Base-by-base conservation (phyloP, 2,888 invertebrate genomes). In the Hydrotaea cyrtoneurina region DNA sequence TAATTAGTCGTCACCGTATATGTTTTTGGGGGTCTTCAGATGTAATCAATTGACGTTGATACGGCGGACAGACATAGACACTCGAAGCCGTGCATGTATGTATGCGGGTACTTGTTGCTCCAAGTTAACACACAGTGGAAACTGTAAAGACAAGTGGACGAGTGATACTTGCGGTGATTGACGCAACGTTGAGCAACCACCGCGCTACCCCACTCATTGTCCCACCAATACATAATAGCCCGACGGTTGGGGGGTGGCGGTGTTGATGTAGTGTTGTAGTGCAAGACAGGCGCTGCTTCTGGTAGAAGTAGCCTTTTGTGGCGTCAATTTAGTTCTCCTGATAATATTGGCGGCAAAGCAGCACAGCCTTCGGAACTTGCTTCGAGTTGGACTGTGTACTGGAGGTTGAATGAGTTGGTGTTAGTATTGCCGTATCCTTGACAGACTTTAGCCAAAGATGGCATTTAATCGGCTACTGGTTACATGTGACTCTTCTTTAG, bases 381-480 rank as follows among this genome's bases (percentile, higher is more conserved):
- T 26, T 23, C 23, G 26, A 59, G 26, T 3, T 15, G 59, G 15
- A 26, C 23, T 59, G 15, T 26, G 59, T 53, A 43, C 11, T 50
- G 50, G n/a, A 50, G 1, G 39, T 39, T 11, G 3, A n/a, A 39
- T 39, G 10, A 17, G 55, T 21, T 55, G 55, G 59, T 11, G 53
- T 53, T 53, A 21, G 57, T 23, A 4, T 59, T 21, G 55, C 21
- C 13, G 59, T 82, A 85, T 85, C 85, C 85, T 85, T 85, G 85
- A 82, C 85, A 82, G 79, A 85, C 85, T 82, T 82, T 82, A 75
- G 85, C 85, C 85, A 85, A 85, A 85, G 85, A 85, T 85, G 85
- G 85, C 79, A 80, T 85, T 73, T 74, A 69, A 80, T 80, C 77
- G 77, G 76, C 74, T 82, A 80, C 85, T 72, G 53, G 85, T 85